A percentile compares a stretch with the other conserved stretches of the same genome.
phyloP scores from a whole-genome alignment of 2,888 invertebrate species.

The Lypha dubia region DNA sequence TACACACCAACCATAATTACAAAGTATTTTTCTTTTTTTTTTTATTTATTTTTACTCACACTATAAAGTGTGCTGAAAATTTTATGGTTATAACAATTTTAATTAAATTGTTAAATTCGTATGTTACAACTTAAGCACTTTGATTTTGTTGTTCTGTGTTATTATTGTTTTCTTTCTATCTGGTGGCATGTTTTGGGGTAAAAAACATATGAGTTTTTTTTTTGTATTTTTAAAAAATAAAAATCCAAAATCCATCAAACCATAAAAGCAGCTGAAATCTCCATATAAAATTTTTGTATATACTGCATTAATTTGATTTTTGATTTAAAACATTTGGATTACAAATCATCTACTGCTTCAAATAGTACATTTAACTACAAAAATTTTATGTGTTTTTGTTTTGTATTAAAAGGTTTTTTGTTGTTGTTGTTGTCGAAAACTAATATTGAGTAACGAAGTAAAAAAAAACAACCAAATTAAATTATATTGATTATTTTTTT shows the following conservation, averaged over 20 bases:
- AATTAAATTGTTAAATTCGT: slow-evolving; percentile 70
- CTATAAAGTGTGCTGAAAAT: slow-evolving; percentile 60
- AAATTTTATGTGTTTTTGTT: slow-evolving; percentile 26
- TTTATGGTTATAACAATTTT: slow-evolving; percentile 61
- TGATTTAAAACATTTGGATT: slow-evolving; percentile 33
- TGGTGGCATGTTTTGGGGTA: background rate
- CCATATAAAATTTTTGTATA: slow-evolving; percentile 55
- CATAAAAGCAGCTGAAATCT: slow-evolving; percentile 55
- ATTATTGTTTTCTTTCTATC: slow-evolving; percentile 1
- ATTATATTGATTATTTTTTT: slow-evolving; percentile 40
- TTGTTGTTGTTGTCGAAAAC: background rate
- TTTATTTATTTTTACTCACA: slow-evolving; percentile 44
- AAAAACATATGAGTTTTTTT: background rate
- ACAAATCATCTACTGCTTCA: slow-evolving; percentile 17
- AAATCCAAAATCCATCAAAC: slow-evolving; percentile 27
- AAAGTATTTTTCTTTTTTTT: slow-evolving; percentile 22
- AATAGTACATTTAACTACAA: background rate
- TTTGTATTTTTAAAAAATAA: background rate
- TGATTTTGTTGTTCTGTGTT: background rate
- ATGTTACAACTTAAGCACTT: slow-evolving; percentile 49
- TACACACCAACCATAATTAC: background rate
- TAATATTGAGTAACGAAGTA: background rate
- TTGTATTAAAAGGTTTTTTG: background rate
- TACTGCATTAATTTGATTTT: slow-evolving; percentile 54
- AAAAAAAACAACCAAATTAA: background rate